Base-by-base conservation (phyloP, 2,888 invertebrate species). In the Drosophila siamana region DNA sequence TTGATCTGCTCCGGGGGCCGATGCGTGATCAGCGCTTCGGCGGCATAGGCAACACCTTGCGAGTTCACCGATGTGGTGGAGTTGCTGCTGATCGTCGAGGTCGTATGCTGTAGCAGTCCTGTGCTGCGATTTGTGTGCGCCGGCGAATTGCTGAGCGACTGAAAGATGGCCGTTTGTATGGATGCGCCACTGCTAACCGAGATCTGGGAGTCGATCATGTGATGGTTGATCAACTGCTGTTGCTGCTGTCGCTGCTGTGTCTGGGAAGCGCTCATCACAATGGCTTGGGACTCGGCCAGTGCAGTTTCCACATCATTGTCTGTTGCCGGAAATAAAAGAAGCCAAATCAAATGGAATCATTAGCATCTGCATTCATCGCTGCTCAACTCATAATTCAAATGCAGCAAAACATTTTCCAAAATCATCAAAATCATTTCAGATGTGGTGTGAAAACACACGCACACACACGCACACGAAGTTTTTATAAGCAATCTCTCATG, bases 161-260 rank as follows among this genome's bases (percentile, higher is more conserved):
- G 90, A 68, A 91, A 91, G 22, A 92, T 69, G 15, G 91, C 92
- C 13, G 92, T 92, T 80, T 92, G 92, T 71, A 91, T 84, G 24
- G 92, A 92, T 22, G 91, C 79, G 19, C 90, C 86, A 72, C 92
- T 92, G 72, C 90, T 91, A 8, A 90, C 89, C 22, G 92, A 92
- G 60, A 90, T 89, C 74, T 92, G 92, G n/a, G 92, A 92, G 52
- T 92, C 92, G 28, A 92, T 80, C 77, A 92, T 90, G 69, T 91
- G 90, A 56, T 90, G 91, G 63, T 65, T 90, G 44, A 83, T 76
- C 63, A 86, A 51, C 62, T 86, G 88, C 41, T 77, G 77, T 41
- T 83, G 85, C 11, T 75, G 86, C n/a, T 86, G 87, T 51, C 89
- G 89, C 79, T 43, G 86, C 57, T 89, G 89, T 19, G 86, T 86